A percentile compares a stretch with the other conserved stretches of the same genome.
Conservation (phyloP, 2,888 invertebrate species). For the Sepioteuthis lessoniana region DNA sequence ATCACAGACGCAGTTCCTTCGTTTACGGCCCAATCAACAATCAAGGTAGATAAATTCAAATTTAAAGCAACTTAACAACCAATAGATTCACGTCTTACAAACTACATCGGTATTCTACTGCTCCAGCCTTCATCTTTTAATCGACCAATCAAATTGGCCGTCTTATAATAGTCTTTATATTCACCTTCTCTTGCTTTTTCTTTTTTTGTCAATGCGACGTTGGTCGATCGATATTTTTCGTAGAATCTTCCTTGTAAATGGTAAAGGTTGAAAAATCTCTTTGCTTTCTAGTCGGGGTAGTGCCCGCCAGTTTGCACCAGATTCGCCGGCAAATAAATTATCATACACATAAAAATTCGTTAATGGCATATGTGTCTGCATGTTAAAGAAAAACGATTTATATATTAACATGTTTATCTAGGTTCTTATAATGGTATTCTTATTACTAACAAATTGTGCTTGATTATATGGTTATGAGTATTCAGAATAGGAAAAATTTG, state of each 20-base stretch:
- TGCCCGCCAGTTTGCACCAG: neutral
- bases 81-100: neutral
- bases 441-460: no score
- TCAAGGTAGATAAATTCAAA: conserved; percentile 8
- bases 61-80: conserved; percentile 4
- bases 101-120: neutral
- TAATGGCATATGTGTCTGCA: neutral
- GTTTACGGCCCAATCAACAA: neutral
- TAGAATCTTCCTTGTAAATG: neutral
- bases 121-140: neutral
- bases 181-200: neutral
- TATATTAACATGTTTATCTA: neutral
- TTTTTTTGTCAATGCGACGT: neutral
- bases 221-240: neutral
- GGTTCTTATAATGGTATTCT: neutral
- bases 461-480: no score
- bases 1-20: conserved; percentile 33
- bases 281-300: neutral
- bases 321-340: no score
- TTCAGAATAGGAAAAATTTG: no score
- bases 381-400: neutral
- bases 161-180: neutral
- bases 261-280: neutral
- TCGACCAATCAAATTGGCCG: neutral
- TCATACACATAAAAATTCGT: neutral